Conservation (phyloP, 2,888 invertebrate genomes). For the Malthinus flaveolus region DNA sequence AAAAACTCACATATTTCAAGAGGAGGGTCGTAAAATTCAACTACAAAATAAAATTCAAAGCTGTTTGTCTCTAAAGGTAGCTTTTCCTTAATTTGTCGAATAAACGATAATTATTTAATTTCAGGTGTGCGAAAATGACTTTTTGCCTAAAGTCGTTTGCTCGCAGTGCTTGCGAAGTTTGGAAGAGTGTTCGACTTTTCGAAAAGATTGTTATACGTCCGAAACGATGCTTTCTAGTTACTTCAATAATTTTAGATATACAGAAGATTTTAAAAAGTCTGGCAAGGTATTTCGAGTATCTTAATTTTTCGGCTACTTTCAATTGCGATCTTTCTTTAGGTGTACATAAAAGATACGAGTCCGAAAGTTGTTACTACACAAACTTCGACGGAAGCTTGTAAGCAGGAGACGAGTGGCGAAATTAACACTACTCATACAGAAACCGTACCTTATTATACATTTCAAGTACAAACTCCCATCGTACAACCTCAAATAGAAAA, state of each 20-base stretch:
- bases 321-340: conserved; percentile 42
- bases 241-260: conserved; percentile 62
- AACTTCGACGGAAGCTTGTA: conserved; percentile 44
- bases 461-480: conserved; percentile 36
- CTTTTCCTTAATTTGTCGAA: conserved; percentile 2
- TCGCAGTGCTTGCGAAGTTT: conserved; percentile 64
- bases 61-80: conserved; percentile 65
- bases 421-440: conserved; percentile 16
- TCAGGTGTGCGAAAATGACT: conserved; percentile 69
- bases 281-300: conserved; percentile 56
- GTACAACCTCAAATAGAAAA: conserved; percentile 22
- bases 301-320: neutral
- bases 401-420: conserved; percentile 10
- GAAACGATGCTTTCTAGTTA: conserved; percentile 70
- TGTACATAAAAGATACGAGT: conserved; percentile 62
- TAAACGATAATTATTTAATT: conserved; percentile 27
- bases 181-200: conserved; percentile 65
- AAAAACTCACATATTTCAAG: conserved; percentile 68
- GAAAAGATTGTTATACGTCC: conserved; percentile 66
- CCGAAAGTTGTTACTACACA: conserved; percentile 37
- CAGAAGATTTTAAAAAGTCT: conserved; percentile 64
- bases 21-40: conserved; percentile 66
- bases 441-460: conserved; percentile 40
- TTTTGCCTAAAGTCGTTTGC: conserved; percentile 70
- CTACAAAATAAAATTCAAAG: conserved; percentile 67